Conservation (phyloP, 1,140 invertebrate genomes). For the Lineus longissimus region DNA sequence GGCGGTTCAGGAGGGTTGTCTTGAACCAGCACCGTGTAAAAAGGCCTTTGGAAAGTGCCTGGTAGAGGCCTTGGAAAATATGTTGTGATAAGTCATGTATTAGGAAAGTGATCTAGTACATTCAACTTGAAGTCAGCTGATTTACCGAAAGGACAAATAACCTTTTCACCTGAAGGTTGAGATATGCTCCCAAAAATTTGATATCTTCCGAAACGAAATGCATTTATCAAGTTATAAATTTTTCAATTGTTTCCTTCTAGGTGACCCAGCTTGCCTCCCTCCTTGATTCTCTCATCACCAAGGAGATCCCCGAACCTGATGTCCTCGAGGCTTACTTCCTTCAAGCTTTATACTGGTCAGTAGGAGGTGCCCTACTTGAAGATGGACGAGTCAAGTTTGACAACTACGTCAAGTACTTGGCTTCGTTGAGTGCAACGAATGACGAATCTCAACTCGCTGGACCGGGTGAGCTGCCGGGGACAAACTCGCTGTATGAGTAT, state of each 20-base stretch:
- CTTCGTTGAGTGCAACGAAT: constrained; percentile 61
- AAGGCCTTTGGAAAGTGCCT: too few relatives aligned
- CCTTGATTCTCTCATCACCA: constrained; percentile 62
- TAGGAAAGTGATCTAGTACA: too few relatives aligned
- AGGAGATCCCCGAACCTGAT: constrained; percentile 55
- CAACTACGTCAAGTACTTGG: constrained; percentile 71
- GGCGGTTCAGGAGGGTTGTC: too few relatives aligned
- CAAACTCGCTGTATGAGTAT: constrained; percentile 74
- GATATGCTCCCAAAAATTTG: too few relatives aligned
- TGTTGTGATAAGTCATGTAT: too few relatives aligned
- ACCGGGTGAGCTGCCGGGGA: constrained; percentile 66
- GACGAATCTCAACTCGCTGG: constrained; percentile 58
- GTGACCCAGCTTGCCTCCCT: constrained; percentile 77
- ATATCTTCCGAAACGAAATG: too few relatives aligned
- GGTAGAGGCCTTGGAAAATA: too few relatives aligned
- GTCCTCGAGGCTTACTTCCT: constrained; percentile 70
- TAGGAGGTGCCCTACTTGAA: constrained; percentile 72
- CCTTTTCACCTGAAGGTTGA: too few relatives aligned
- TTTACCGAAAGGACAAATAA: too few relatives aligned
- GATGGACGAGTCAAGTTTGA: constrained; percentile 72
- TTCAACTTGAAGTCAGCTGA: too few relatives aligned
- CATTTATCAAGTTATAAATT: too few relatives aligned
- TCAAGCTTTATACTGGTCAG: constrained; percentile 74
- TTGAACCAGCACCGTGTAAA: too few relatives aligned
- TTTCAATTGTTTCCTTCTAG: constrained; percentile 48